Base-by-base conservation (phyloP, 1,140 invertebrate genomes). In the Probaryconus sp. region DNA sequence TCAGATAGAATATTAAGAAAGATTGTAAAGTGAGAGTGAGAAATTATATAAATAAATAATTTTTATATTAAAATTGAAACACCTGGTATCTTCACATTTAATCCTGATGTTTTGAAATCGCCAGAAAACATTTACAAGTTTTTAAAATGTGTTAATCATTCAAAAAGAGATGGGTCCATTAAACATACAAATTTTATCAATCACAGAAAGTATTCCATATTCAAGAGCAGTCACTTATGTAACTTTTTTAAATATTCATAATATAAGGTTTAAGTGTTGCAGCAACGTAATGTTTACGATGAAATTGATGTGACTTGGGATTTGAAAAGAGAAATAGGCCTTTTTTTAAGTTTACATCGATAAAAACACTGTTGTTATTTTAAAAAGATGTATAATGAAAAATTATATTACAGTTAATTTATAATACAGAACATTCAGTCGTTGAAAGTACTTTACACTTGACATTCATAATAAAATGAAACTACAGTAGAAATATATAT, bases 21-120 rank as follows among this genome's bases (percentile, higher is more conserved):
- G 21, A 47, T 50, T 67, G 50, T 67, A 47, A 67, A 58, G 45
- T 67, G 42, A 65, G 21, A 65, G 33, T 55, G 50, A 55, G 13
- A 55, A 65, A 48, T 64, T 53, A 55, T 64, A 33, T n/a, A n/a
- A 11, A 64, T 38, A 45, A 55, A 65, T 55, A 65, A 55, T 38
- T 65, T 55, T 65, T 64, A 0, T 65, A 65, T 17, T n/a, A n/a
- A n/a, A n/a, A n/a, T n/a, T n/a, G n/a, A n/a, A n/a, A n/a, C n/a
- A n/a, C n/a, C n/a, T n/a, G n/a, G n/a, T n/a, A n/a, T n/a, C n/a
- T n/a, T n/a, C n/a, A n/a, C n/a, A n/a, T n/a, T n/a, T n/a, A n/a
- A n/a, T n/a, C n/a, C n/a, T n/a, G n/a, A n/a, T 11, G 10, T 13
- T 35, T 10, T 50, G 35, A 63, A 63, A 33, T 20, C n/a, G n/a